These are phyloP conservation scores for Meloe dianella DNA, from an alignment of 2,888 invertebrate genomes.

Conservation along the genomic window DNA sequence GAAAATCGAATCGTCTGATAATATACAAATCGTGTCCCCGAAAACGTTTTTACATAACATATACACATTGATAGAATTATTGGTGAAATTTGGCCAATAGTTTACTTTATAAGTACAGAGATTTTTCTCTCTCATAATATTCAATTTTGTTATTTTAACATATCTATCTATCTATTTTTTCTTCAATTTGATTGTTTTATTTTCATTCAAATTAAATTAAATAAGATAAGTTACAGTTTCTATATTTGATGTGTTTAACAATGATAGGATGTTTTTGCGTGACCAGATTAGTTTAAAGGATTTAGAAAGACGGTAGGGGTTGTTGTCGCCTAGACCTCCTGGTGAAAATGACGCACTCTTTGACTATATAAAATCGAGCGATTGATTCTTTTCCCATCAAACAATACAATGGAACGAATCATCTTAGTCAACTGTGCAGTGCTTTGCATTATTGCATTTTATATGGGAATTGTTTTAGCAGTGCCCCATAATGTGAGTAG, in stretches of 20 bases:
- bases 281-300: conserved; percentile 39
- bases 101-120: no score
- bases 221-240: conserved; percentile 15
- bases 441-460: conserved; percentile 25
- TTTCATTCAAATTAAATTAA: conserved; percentile 11
- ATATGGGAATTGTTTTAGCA: conserved; percentile 15
- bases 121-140: not conserved
- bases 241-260: conserved; percentile 9
- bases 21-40: no score
- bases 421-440: conserved; percentile 40
- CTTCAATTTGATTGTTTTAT: not conserved
- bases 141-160: not conserved
- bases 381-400: conserved; percentile 6
- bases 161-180: no score
- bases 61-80: no score
- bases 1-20: no score
- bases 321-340: conserved; percentile 50
- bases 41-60: no score
- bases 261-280: conserved; percentile 29
- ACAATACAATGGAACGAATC: conserved; percentile 44
- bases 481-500: conserved; percentile 24
- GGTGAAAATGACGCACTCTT: conserved; percentile 38
- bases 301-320: conserved; percentile 48
- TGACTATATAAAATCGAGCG: conserved; percentile 42
- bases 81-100: no score